Evolutionary conservation across 2,888 invertebrate species (phyloP).

Genomic region (Oeneis ivallda): DNA sequence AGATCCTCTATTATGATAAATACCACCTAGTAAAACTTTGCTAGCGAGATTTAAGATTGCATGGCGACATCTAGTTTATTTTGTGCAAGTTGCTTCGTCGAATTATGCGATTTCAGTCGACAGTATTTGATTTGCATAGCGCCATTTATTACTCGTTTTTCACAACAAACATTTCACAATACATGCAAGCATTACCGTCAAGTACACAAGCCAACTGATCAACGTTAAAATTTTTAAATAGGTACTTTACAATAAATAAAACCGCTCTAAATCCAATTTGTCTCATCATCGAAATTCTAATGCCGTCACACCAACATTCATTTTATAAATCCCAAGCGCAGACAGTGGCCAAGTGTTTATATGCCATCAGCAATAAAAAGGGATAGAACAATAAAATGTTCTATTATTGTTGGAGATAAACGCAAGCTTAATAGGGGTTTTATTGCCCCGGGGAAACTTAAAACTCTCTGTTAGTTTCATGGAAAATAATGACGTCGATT

Average conservation of each 20-base stretch:
- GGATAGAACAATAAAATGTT: constrained; percentile 39
- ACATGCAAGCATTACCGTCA: too few relatives aligned
- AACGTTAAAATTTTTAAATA: neutral
- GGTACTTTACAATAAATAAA: neutral
- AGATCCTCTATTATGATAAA: too few relatives aligned
- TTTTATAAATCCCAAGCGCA: constrained; percentile 36
- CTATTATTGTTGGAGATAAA: constrained; percentile 40
- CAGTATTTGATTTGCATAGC: too few relatives aligned
- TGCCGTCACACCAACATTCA: constrained; percentile 32
- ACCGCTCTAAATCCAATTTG: constrained; percentile 11
- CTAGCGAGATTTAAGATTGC: too few relatives aligned
- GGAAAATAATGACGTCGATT: constrained; percentile 32
- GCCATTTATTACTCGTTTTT: too few relatives aligned
- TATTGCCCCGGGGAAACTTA: constrained; percentile 36
- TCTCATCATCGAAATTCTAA: constrained; percentile 33
- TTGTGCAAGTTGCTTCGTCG: too few relatives aligned
- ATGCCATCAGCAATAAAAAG: constrained; percentile 41
- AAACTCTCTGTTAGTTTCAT: constrained; percentile 35
- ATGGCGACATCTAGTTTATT: too few relatives aligned
- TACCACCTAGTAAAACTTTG: too few relatives aligned
- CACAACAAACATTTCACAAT: too few relatives aligned
- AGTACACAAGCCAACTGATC: neutral
- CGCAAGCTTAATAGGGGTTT: constrained; percentile 37
- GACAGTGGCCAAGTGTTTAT: constrained; percentile 39
- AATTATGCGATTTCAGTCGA: too few relatives aligned